phyloP scores from a whole-genome alignment of 2,797 vertebrate genomes.

The Nannoperca obscura region DNA sequence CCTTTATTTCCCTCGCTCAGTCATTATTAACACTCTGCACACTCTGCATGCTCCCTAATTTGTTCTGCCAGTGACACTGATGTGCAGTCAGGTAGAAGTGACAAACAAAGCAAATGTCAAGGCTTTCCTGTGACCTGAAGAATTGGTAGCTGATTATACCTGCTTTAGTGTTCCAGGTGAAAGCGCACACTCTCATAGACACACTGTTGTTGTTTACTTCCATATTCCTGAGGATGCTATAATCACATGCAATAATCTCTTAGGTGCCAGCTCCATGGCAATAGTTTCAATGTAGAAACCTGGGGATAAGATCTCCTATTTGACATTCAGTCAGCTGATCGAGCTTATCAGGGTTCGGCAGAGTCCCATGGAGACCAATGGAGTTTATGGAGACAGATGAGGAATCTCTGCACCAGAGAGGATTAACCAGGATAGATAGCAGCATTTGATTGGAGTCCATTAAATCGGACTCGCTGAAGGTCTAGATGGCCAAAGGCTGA shows the following conservation, averaged over 20 bases:
- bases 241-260: constrained; percentile 40
- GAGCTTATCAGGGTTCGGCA: constrained; percentile 48
- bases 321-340: constrained; percentile 51
- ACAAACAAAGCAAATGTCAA: constrained; percentile 70
- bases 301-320: constrained; percentile 45
- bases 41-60: constrained; percentile 54
- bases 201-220: constrained; percentile 10
- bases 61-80: constrained; percentile 59
- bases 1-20: constrained; percentile 16
- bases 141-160: constrained; percentile 52
- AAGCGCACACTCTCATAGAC: constrained; percentile 9
- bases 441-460: constrained; percentile 52
- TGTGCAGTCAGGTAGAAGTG: constrained; percentile 63
- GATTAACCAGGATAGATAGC: constrained; percentile 63
- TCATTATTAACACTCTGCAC: constrained; percentile 50
- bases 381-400: constrained; percentile 58
- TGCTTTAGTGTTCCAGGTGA: constrained; percentile 12
- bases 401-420: constrained; percentile 43
- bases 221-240: constrained; percentile 17
- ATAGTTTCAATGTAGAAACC: constrained; percentile 38
- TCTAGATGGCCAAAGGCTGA: constrained; percentile 23
- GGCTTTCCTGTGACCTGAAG: constrained; percentile 58
- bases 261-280: constrained; percentile 31
- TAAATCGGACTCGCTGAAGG: constrained; percentile 45
- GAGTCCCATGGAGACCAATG: constrained; percentile 34